Conservation (phyloP, 2,113 vertebrate species). For the Lepisosteus oculatus region DNA sequence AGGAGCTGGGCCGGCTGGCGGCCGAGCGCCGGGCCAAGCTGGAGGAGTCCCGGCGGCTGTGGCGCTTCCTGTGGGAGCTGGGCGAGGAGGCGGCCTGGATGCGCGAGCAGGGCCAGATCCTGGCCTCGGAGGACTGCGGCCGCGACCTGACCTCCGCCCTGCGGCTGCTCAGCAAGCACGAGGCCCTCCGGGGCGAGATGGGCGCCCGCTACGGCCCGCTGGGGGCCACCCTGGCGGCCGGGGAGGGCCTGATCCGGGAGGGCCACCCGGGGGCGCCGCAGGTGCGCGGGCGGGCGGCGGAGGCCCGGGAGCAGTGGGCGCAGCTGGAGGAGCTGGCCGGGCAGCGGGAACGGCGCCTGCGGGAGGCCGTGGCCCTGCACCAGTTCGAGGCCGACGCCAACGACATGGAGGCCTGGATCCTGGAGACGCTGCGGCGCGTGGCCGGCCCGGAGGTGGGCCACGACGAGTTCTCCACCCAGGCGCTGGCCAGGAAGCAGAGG, state of each 20-base stretch:
- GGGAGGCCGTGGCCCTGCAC: conserved; percentile 77
- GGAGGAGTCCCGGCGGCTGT: conserved; percentile 81
- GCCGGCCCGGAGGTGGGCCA: conserved; percentile 84
- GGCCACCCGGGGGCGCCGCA: conserved; percentile 74
- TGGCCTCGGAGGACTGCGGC: conserved; percentile 77
- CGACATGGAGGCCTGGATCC: conserved; percentile 83
- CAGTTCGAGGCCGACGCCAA: conserved; percentile 87
- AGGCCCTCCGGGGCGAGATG: conserved; percentile 84
- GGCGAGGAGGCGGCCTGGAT: conserved; percentile 89
- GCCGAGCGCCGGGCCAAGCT: conserved; percentile 63
- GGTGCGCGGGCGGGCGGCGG: conserved; percentile 65
- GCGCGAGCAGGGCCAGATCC: conserved; percentile 84
- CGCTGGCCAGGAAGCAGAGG: conserved; percentile 81
- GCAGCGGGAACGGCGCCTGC: conserved; percentile 67
- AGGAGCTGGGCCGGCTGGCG: conserved; percentile 74
- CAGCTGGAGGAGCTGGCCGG: conserved; percentile 76
- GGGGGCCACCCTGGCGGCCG: conserved; percentile 74
- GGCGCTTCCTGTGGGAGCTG: conserved; percentile 89
- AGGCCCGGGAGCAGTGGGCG: conserved; percentile 76
- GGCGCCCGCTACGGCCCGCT: conserved; percentile 81
- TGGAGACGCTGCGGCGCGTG: conserved; percentile 78
- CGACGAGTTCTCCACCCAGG: conserved; percentile 87
- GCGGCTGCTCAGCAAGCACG: conserved; percentile 84
- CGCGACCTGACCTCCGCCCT: conserved; percentile 80
- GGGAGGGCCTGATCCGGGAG: conserved; percentile 71